These are phyloP conservation scores for Melanotaenia parkinsoni DNA, from an alignment of 2,797 vertebrate genomes.

Conservation along the genomic window DNA sequence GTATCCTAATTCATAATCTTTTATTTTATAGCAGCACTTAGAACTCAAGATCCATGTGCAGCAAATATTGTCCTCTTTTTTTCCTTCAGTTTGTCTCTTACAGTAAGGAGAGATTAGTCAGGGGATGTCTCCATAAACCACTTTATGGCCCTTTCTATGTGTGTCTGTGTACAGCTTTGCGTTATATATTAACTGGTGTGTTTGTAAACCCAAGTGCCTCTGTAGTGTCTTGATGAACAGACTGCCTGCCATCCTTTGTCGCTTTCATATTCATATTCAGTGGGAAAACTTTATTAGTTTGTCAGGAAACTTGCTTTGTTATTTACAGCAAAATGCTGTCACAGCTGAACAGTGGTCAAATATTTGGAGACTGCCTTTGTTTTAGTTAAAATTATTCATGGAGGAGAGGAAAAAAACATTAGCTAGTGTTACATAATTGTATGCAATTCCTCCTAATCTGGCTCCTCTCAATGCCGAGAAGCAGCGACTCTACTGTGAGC, in stretches of 20 bases:
- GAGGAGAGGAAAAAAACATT: background rate
- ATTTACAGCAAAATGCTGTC: conserved; percentile 23
- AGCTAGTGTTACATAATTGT: background rate
- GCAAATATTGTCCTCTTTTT: background rate
- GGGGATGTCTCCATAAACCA: background rate
- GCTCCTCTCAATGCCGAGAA: no score
- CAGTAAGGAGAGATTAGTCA: background rate
- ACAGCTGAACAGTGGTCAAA: background rate
- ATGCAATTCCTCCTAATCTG: no score
- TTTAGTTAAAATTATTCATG: background rate
- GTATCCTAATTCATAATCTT: background rate
- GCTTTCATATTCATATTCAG: conserved; percentile 26
- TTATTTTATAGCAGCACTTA: background rate
- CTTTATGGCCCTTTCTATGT: conserved; percentile 20
- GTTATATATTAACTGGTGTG: conserved; percentile 59
- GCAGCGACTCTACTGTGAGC: no score
- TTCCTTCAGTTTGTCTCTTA: conserved; percentile 7
- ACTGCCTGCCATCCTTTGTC: background rate
- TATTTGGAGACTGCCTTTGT: background rate
- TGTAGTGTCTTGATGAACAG: conserved; percentile 44
- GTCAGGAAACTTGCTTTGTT: conserved; percentile 38
- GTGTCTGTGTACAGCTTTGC: background rate
- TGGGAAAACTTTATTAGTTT: conserved; percentile 44
- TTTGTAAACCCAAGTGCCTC: conserved; percentile 34
- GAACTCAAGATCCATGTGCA: background rate